phyloP scores from a whole-genome alignment of 2,113 vertebrate genomes.

The Chaenogobius annularis region DNA sequence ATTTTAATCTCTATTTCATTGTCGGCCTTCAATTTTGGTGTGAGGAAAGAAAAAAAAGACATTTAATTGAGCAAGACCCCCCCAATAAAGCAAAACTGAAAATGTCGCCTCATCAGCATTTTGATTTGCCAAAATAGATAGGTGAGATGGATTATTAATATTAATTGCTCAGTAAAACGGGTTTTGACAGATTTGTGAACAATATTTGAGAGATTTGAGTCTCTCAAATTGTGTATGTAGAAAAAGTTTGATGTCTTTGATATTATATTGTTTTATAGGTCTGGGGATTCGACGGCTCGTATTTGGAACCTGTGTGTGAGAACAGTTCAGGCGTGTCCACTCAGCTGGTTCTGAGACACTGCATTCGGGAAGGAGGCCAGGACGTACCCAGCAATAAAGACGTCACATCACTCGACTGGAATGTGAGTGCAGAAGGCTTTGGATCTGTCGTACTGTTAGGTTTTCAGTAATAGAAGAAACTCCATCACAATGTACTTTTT shows the following conservation, averaged over 20 bases:
- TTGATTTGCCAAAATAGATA: no score
- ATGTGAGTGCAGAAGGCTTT: constrained; percentile 78
- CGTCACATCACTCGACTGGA: constrained; percentile 98
- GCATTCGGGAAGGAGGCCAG: constrained; percentile 97
- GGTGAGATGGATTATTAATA: no score
- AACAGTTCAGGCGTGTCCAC: constrained; percentile 94
- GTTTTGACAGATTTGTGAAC: no score
- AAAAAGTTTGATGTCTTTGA: background rate
- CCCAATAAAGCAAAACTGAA: no score
- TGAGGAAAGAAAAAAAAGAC: no score
- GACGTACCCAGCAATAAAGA: constrained; percentile 99
- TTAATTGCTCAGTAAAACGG: no score
- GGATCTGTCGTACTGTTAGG: constrained; percentile 11
- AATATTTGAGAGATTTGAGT: no score
- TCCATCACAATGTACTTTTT: background rate
- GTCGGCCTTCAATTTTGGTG: no score
- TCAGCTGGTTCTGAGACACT: constrained; percentile 96
- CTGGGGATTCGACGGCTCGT: constrained; percentile 95
- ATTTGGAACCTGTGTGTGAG: constrained; percentile 99
- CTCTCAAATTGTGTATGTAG: background rate
- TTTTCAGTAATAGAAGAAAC: constrained; percentile 18
- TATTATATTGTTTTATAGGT: constrained; percentile 57
- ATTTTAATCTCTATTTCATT: no score
- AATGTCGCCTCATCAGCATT: no score
- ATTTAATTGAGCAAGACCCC: no score